phyloP scores from a whole-genome alignment of 2,113 vertebrate genomes.

The Antechinus stuartii region DNA sequence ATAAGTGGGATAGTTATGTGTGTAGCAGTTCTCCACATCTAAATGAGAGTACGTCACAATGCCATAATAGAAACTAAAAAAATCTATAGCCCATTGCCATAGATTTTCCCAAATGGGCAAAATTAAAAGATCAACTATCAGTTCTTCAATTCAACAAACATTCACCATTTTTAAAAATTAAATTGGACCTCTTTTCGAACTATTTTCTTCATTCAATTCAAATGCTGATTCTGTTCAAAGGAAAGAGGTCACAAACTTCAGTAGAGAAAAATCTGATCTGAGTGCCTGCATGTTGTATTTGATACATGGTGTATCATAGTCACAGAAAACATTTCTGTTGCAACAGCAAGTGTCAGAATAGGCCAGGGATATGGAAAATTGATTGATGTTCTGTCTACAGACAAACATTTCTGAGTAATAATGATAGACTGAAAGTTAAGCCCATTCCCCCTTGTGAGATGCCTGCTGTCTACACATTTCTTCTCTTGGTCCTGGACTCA shows the following conservation, averaged over 20 bases:
- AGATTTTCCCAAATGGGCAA: background rate
- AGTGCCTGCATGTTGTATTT: background rate
- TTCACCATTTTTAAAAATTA: background rate
- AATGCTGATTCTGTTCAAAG: background rate
- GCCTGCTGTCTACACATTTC: conserved; percentile 6
- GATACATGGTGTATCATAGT: accelerated
- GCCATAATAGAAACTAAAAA: background rate
- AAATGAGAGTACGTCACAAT: background rate
- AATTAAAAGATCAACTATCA: background rate
- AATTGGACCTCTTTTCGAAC: background rate
- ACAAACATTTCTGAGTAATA: background rate
- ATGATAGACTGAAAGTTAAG: background rate
- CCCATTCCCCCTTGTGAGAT: background rate
- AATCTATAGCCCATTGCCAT: background rate
- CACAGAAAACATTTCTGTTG: background rate
- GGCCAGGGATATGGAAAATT: background rate
- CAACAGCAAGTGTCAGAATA: background rate
- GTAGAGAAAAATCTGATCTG: background rate
- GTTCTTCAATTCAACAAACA: background rate
- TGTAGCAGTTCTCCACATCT: background rate
- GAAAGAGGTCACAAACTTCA: background rate
- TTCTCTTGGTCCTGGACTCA: background rate
- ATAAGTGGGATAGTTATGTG: background rate
- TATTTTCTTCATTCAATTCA: background rate
- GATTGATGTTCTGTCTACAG: background rate